Evolutionary conservation across 2,113 vertebrate species (phyloP).

Genomic region (Engraulis encrasicolus): DNA sequence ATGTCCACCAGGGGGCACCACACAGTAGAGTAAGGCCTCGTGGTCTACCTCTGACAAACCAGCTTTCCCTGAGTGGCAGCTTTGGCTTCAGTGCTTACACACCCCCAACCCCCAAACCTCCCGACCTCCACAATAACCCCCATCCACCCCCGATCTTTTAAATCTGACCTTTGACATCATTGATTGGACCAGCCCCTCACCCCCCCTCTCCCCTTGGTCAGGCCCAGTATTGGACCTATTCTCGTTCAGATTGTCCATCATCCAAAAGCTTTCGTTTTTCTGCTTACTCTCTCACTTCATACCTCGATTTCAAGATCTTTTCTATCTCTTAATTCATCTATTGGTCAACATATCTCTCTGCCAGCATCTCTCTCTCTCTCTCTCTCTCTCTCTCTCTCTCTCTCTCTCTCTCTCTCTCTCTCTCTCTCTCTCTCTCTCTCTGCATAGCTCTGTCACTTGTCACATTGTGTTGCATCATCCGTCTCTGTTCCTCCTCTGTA

Average conservation of each 20-base stretch:
- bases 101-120: neutral
- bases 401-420: neutral
- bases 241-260: neutral
- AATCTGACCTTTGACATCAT: no score
- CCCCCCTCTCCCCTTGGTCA: neutral
- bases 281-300: no score
- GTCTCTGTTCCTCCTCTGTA: neutral
- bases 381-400: neutral
- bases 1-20: neutral
- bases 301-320: no score
- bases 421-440: no score
- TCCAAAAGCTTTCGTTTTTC: neutral
- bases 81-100: neutral
- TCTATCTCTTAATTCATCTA: no score
- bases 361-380: neutral
- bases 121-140: no score
- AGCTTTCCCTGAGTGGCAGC: neutral
- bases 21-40: neutral
- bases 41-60: neutral
- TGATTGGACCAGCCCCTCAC: no score
- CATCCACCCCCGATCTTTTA: neutral
- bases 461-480: no score
- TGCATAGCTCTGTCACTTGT: neutral
- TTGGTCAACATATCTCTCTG: no score
- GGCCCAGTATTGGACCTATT: neutral